Evolutionary conservation across 2,797 vertebrate species (phyloP), one percentile per base, ranked within the genome.

Genomic region (Pempheris klunzingeri): DNA sequence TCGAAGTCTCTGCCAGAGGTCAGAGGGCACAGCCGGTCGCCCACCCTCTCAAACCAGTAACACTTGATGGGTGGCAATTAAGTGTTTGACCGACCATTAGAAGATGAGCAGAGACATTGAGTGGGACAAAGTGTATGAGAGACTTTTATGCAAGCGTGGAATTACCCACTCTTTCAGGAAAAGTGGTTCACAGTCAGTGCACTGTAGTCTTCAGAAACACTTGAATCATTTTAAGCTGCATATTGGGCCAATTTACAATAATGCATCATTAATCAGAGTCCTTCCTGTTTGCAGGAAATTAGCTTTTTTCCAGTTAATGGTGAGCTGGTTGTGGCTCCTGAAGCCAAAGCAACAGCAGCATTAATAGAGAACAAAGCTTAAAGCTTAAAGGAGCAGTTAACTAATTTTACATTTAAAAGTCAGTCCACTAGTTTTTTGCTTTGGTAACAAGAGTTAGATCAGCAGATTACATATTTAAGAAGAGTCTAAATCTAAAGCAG

Each of bases 41-140:
- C 90, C 68, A 82, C 80, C 62, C 78, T 71, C 61, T 71, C 43
- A 66, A 77, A 81, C 68, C 81, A 87, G 72, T 22, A 54, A 78
- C 57, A 58, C 85, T 82, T 63, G 72, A 81, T 69, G 77, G 78
- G 58, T 54, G 75, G 76, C 74, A 74, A 78, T 71, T 52, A 44
- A 74, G 60, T 30, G 26, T 26, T 24, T 5, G 24, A 22, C 28
- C 3, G 14, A 73, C 8, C 26, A 22, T 74, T 20, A 32, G 32
- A 67, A 38, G 86, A 88, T 60, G 71, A 80, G 63, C 77, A 44
- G 80, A 74, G 77, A 71, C 62, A 34, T 18, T 66, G 57, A 47
- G 44, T 5, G n/a, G 38, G 26, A 26, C 30, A 32, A 15, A 57
- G 44, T 63, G 41, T 72, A 71, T 78, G 62, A 57, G 70, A 57